Conservation (phyloP, 2,113 vertebrate species). For the Lates calcarifer region DNA sequence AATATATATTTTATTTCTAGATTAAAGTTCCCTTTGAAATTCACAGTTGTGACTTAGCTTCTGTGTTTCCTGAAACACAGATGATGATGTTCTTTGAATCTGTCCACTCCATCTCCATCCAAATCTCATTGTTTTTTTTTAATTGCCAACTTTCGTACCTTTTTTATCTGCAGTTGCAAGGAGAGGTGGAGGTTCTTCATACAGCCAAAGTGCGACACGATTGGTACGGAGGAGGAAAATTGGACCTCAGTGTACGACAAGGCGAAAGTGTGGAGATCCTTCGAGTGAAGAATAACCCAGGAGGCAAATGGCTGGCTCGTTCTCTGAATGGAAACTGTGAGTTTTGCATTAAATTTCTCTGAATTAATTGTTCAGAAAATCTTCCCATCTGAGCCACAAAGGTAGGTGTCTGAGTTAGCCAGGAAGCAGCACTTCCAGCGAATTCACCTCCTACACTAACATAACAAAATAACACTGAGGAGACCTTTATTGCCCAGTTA, state of each 20-base stretch:
- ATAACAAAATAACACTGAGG: not conserved
- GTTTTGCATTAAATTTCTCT: conserved; percentile 41
- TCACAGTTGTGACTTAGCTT: not conserved
- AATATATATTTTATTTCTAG: not conserved
- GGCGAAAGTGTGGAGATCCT: conserved; percentile 84
- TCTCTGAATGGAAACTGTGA: conserved; percentile 79
- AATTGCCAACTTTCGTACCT: not conserved
- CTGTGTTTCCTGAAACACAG: not conserved
- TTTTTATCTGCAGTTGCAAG: conserved; percentile 61
- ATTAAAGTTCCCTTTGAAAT: not conserved
- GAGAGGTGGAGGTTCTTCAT: conserved; percentile 78
- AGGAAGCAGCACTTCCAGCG: too few relatives aligned
- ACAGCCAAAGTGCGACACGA: conserved; percentile 78
- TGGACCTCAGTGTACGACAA: conserved; percentile 79
- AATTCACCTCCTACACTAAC: not conserved
- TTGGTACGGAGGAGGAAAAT: conserved; percentile 80
- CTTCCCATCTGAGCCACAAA: not conserved
- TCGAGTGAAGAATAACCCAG: conserved; percentile 81
- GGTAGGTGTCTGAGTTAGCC: too few relatives aligned
- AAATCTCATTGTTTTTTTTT: not conserved
- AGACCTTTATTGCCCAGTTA: not conserved
- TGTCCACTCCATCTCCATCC: too few relatives aligned
- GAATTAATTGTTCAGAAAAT: not conserved
- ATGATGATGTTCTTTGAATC: not conserved
- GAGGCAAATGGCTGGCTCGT: conserved; percentile 84